A percentile compares a stretch with the other conserved stretches of the same genome.
Conservation (phyloP, 2,797 vertebrate species). For the Eurystomus glaucurus region DNA sequence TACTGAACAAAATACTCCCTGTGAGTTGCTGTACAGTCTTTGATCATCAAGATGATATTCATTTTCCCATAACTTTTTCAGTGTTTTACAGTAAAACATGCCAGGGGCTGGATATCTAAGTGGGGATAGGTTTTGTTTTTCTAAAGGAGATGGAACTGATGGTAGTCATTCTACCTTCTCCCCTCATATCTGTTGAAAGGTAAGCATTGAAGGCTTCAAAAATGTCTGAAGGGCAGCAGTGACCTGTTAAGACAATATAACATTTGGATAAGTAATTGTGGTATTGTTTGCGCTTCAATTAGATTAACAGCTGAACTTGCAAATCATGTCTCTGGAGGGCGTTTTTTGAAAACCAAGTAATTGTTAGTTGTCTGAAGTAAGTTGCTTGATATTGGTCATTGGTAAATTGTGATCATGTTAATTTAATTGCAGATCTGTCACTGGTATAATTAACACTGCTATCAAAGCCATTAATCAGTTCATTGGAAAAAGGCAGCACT, state of each 20-base stretch:
- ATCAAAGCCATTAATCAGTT: conserved; percentile 56
- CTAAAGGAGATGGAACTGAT: background rate
- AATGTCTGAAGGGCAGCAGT: background rate
- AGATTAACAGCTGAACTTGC: conserved; percentile 54
- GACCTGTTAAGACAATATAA: background rate
- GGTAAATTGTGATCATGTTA: conserved; percentile 68
- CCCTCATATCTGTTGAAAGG: background rate
- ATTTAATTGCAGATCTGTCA: conserved; percentile 72
- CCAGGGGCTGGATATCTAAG: background rate
- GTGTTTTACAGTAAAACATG: background rate
- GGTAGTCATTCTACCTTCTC: background rate
- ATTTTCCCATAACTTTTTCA: background rate
- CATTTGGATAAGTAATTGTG: conserved; percentile 42
- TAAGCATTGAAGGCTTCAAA: background rate
- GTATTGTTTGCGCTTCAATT: conserved; percentile 57
- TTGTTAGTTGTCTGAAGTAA: conserved; percentile 70
- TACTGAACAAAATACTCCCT: background rate
- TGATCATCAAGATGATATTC: background rate
- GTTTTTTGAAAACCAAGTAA: conserved; percentile 68
- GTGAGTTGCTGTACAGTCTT: background rate
- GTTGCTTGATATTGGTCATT: conserved; percentile 71
- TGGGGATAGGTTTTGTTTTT: background rate
- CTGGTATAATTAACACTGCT: conserved; percentile 47
- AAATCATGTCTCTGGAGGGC: conserved; percentile 39
- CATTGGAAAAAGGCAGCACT: conserved; percentile 7